Conservation (phyloP, 2,113 vertebrate genomes). For the Blennius ocellaris region DNA sequence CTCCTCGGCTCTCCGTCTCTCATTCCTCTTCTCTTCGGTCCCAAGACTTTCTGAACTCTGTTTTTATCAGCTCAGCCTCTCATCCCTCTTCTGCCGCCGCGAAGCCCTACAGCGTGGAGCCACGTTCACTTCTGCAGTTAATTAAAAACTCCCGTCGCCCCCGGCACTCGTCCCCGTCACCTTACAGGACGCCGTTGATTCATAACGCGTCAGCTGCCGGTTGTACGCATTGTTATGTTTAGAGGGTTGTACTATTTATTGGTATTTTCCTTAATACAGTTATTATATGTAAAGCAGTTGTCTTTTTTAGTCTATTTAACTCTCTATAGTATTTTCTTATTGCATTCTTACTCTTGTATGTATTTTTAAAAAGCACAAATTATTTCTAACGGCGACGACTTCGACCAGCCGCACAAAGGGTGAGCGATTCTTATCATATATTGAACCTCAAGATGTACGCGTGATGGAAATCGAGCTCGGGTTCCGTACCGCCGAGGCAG, state of each 20-base stretch:
- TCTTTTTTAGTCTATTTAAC: too few species aligned
- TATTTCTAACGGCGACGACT: too few species aligned
- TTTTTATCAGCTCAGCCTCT: constrained; percentile 18
- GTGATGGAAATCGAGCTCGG: neutral
- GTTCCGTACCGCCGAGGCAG: neutral
- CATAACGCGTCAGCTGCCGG: neutral
- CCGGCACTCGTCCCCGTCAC: neutral
- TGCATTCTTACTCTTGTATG: too few species aligned
- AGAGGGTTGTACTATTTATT: too few species aligned
- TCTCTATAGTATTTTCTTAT: too few species aligned
- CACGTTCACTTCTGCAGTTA: neutral
- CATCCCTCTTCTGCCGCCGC: neutral
- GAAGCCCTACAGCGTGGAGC: neutral
- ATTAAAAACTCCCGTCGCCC: constrained; percentile 17
- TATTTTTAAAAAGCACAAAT: too few species aligned
- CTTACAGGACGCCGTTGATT: neutral
- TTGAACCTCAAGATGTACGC: neutral
- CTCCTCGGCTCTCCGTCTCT: neutral
- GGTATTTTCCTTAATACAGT: too few species aligned
- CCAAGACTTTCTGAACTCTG: neutral
- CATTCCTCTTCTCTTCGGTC: constrained; percentile 4
- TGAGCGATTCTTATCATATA: too few species aligned
- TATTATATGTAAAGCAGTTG: too few species aligned
- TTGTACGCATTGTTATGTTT: too few species aligned
- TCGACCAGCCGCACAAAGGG: too few species aligned